Percentiles rank a stretch among this genome's conserved stretches.
Conservation (phyloP, 2,888 invertebrate genomes). For the Metallyticus violacea region DNA sequence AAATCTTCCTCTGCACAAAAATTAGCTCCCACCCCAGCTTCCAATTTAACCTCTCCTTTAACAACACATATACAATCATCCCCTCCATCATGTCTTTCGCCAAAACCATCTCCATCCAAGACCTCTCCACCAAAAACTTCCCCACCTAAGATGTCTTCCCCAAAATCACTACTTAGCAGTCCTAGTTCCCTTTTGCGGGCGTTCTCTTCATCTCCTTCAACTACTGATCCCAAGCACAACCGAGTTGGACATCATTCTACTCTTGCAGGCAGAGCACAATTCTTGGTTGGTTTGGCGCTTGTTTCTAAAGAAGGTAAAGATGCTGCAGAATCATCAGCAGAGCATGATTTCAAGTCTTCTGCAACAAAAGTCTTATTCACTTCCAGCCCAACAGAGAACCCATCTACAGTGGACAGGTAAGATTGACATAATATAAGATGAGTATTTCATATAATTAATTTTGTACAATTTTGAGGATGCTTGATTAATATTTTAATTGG, state of each 20-base stretch:
- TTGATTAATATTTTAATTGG: no score
- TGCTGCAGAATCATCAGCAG: neutral
- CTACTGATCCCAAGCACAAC: neutral
- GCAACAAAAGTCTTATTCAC: neutral
- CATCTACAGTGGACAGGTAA: neutral
- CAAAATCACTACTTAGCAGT: neutral
- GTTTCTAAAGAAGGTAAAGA: neutral
- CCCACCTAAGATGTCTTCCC: neutral
- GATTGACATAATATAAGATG: no score
- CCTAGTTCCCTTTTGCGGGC: neutral
- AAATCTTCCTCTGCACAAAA: neutral
- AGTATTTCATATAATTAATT: no score
- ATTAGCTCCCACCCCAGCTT: no score
- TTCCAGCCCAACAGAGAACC: neutral
- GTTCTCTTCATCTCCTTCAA: neutral
- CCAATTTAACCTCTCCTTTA: neutral
- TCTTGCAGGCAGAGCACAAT: neutral
- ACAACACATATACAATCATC: no score
- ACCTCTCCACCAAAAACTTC: neutral
- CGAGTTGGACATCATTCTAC: neutral
- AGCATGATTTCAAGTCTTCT: neutral
- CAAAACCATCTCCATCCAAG: neutral
- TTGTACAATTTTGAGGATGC: no score
- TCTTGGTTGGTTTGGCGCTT: neutral
- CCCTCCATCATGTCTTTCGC: neutral